phyloP scores from a whole-genome alignment of 2,797 vertebrate genomes.

The Malacoctenus gilli region DNA sequence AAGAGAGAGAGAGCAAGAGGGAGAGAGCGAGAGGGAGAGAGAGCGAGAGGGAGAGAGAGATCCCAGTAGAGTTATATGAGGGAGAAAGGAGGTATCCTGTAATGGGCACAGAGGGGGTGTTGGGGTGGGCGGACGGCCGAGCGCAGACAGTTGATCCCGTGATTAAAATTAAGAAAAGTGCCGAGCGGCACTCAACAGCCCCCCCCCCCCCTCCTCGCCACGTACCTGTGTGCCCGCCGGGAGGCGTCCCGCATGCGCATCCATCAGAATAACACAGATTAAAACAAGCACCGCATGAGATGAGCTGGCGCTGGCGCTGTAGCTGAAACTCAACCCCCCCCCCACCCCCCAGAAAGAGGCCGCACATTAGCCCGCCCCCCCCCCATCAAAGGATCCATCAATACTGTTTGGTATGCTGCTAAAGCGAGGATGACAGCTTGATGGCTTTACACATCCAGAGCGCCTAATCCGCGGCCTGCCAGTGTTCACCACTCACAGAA shows the following conservation, averaged over 20 bases:
- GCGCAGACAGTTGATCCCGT: conserved; percentile 41
- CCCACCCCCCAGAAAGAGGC: conserved; percentile 27
- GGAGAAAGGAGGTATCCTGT: conserved; percentile 36
- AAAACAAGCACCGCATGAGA: conserved; percentile 60
- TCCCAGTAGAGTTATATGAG: conserved; percentile 48
- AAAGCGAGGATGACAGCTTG: conserved; percentile 55
- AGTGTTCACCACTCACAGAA: conserved; percentile 41
- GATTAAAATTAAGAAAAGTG: conserved; percentile 60
- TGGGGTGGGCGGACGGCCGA: conserved; percentile 7
- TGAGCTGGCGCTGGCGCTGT: conserved; percentile 29
- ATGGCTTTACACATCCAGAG: conserved; percentile 49
- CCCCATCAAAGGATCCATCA: conserved; percentile 46
- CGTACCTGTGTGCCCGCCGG: conserved; percentile 32
- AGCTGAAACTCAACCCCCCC: conserved; percentile 11
- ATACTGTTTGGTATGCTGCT: conserved; percentile 44
- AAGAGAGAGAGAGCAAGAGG: conserved; percentile 23
- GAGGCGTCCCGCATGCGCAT: conserved; percentile 44
- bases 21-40: conserved; percentile 25
- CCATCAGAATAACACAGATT: conserved; percentile 70
- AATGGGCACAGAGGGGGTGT: conserved; percentile 30
- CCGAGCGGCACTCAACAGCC: conserved; percentile 51
- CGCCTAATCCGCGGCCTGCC: conserved; percentile 52
- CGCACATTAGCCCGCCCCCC: conserved; percentile 20
- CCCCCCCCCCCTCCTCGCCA: conserved; percentile 8
- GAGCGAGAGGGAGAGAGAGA: conserved; percentile 31